Evolutionary conservation across 64 coral and sea anemone genomes (phyloP).

Genomic region (Actinia equina): DNA sequence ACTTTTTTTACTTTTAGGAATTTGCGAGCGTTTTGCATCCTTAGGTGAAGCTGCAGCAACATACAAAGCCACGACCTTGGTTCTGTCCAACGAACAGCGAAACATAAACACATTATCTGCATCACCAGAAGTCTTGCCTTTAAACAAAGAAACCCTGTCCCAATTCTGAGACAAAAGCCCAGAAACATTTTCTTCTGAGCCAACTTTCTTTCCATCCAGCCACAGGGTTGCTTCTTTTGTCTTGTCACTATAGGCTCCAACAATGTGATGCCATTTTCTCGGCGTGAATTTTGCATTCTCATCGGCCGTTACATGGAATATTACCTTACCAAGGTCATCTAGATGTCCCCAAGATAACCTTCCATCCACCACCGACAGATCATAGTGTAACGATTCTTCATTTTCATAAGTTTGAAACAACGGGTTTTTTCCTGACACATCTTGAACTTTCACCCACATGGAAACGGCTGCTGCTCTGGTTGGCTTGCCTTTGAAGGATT

Average conservation of each 20-base stretch:
- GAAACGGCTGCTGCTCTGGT: conserved; percentile 74
- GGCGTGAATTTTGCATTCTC: conserved; percentile 37
- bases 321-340: conserved; percentile 52
- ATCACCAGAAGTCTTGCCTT: conserved; percentile 54
- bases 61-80: conserved; percentile 84
- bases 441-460: conserved; percentile 64
- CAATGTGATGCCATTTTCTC: conserved; percentile 72
- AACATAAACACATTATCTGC: conserved; percentile 88
- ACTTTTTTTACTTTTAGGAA: neutral
- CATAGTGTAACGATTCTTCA: conserved; percentile 60
- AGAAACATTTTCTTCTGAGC: conserved; percentile 26
- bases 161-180: conserved; percentile 72
- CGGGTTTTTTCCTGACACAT: conserved; percentile 40
- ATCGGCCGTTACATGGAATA: conserved; percentile 70
- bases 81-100: conserved; percentile 79
- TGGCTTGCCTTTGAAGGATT: conserved; percentile 77
- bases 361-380: conserved; percentile 48
- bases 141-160: conserved; percentile 73
- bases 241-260: conserved; percentile 47
- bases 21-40: conserved; percentile 61
- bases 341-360: conserved; percentile 69
- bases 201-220: conserved; percentile 72
- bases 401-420: conserved; percentile 65
- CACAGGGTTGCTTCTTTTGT: conserved; percentile 57
- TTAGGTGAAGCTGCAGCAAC: conserved; percentile 73